phyloP scores from a whole-genome alignment of 2,888 invertebrate genomes.

The Sylvicola cinctus region DNA sequence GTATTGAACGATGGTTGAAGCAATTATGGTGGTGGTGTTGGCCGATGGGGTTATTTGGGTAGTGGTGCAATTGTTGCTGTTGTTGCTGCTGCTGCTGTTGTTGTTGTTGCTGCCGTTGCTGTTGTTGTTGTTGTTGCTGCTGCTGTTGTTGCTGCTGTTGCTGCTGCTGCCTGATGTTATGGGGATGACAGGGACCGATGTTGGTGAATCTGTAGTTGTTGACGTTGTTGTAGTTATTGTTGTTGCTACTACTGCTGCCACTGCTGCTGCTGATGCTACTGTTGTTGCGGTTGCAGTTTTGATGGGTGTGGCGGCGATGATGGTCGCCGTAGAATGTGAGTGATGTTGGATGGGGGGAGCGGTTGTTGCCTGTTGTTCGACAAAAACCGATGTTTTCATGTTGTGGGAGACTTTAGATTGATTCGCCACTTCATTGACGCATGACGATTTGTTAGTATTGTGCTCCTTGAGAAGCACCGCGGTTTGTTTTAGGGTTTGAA shows the following conservation, averaged over 20 bases:
- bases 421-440: too few relatives aligned
- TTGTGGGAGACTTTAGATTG: too few relatives aligned
- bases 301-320: neutral
- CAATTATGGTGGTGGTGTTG: too few relatives aligned
- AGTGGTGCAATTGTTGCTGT: conserved; percentile 9
- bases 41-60: neutral
- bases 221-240: conserved; percentile 2
- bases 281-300: neutral
- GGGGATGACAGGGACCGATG: too few relatives aligned
- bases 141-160: conserved; percentile 4
- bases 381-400: too few relatives aligned
- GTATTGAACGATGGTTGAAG: neutral
- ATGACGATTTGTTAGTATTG: too few relatives aligned
- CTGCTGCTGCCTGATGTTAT: too few relatives aligned
- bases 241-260: conserved; percentile 7
- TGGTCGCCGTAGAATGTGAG: too few relatives aligned
- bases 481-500: too few relatives aligned
- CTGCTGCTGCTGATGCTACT: neutral
- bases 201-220: conserved; percentile 2
- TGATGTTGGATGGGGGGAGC: too few relatives aligned
- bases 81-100: conserved; percentile 11
- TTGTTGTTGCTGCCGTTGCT: conserved; percentile 1
- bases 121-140: conserved; percentile 5
- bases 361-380: too few relatives aligned
- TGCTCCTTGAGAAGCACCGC: too few relatives aligned